A percentile compares a stretch with the other conserved stretches of the same genome.
phyloP scores from a whole-genome alignment of 2,797 vertebrate species.

The Poeciliopsis turneri region DNA sequence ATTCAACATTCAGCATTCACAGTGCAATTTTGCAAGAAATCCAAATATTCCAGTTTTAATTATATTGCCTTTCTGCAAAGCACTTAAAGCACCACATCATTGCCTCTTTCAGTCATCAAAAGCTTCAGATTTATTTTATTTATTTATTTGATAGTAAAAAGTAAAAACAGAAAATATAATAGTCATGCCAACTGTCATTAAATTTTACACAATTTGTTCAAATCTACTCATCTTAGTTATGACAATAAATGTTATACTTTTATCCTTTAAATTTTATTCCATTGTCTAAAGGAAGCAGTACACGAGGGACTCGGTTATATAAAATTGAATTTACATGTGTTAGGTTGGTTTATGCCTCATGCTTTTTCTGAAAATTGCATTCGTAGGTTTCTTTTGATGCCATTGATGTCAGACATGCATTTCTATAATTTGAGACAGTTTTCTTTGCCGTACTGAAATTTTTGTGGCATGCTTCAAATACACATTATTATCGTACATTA shows the following conservation, averaged over 20 bases:
- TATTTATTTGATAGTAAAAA: no score
- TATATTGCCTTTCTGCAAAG: neutral
- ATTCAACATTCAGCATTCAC: no score
- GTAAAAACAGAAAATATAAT: no score
- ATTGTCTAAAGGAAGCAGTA: slow-evolving; percentile 29
- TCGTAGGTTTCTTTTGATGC: neutral
- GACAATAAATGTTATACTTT: neutral
- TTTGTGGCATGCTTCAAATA: neutral
- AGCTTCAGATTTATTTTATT: slow-evolving; percentile 9
- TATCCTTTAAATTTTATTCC: slow-evolving; percentile 22
- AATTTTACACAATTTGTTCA: no score
- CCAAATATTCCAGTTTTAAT: neutral
- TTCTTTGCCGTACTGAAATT: neutral
- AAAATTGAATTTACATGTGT: neutral
- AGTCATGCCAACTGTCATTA: no score
- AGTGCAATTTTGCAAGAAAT: neutral
- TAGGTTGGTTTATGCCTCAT: neutral
- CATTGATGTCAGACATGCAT: neutral
- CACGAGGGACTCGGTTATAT: slow-evolving; percentile 13
- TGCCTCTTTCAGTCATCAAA: slow-evolving; percentile 15
- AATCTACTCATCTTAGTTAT: no score
- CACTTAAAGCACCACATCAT: slow-evolving; percentile 13
- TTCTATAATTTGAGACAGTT: neutral
- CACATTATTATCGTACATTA: neutral
- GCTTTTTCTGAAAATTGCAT: neutral